Percentiles rank a stretch among this genome's conserved stretches.
phyloP scores from a whole-genome alignment of 2,888 invertebrate species.

The Nineta flava region DNA sequence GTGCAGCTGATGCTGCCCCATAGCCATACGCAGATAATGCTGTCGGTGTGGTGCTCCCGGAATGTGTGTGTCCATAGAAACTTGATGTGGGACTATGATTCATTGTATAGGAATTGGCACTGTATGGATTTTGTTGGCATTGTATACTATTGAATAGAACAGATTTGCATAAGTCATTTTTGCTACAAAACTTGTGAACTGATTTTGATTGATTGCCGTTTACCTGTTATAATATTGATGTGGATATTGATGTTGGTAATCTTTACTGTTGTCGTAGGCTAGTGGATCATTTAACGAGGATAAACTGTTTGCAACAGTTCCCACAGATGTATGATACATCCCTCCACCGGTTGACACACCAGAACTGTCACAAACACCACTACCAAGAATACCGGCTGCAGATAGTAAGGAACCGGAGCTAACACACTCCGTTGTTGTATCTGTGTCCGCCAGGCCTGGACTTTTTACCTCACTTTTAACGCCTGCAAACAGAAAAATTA shows the following conservation, averaged over 20 bases:
- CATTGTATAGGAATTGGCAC: conserved; percentile 1
- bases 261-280: conserved; percentile 22
- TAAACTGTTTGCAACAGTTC: conserved; percentile 1
- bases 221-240: conserved; percentile 65
- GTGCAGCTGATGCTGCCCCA: conserved; percentile 14
- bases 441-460: conserved; percentile 43
- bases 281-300: conserved; percentile 4
- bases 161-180: too few species aligned
- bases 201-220: conserved; percentile 1
- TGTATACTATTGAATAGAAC: too few species aligned
- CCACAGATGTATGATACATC: conserved; percentile 7
- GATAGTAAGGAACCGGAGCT: conserved; percentile 22
- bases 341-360: conserved; percentile 16
- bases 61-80: conserved; percentile 2
- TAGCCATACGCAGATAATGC: neutral
- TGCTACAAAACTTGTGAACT: too few species aligned
- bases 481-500: conserved; percentile 20
- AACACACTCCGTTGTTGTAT: conserved; percentile 25
- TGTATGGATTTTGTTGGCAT: conserved; percentile 1
- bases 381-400: conserved; percentile 11
- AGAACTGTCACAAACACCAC: conserved; percentile 20
- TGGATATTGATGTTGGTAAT: conserved; percentile 37
- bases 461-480: conserved; percentile 62
- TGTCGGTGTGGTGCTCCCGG: neutral
- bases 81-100: neutral